These are phyloP conservation scores for Drosophila parvula DNA, from an alignment of 1,140 invertebrate genomes.

Conservation along the genomic window DNA sequence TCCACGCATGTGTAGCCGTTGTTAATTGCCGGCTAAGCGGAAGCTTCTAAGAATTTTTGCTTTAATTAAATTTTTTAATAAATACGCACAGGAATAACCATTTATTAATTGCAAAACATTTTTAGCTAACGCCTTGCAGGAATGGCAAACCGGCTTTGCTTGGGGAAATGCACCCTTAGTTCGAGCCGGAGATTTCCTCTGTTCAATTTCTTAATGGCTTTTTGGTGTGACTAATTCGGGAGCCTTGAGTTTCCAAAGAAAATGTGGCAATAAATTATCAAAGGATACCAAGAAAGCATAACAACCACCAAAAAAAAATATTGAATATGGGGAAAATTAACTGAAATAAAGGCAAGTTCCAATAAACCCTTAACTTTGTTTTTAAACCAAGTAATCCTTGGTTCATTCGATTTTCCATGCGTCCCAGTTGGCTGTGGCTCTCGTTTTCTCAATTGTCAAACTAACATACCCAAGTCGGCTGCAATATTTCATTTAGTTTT, in stretches of 20 bases:
- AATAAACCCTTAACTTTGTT: neutral
- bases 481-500: slow-evolving; percentile 59
- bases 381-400: neutral
- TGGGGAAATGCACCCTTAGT: slow-evolving; percentile 4
- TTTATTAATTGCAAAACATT: slow-evolving; percentile 40
- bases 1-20: slow-evolving; percentile 48
- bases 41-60: slow-evolving; percentile 55
- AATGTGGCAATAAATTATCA: slow-evolving; percentile 16
- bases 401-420: neutral
- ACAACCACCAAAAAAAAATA: slow-evolving; percentile 1
- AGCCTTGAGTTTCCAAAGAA: slow-evolving; percentile 18
- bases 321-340: no score
- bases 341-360: neutral
- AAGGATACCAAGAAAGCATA: neutral
- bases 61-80: slow-evolving; percentile 63
- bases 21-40: slow-evolving; percentile 55
- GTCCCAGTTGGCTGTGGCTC: slow-evolving; percentile 34
- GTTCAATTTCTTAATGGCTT: slow-evolving; percentile 34
- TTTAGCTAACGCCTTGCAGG: slow-evolving; percentile 34
- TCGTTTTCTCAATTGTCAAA: slow-evolving; percentile 14
- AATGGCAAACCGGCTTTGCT: slow-evolving; percentile 3
- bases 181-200: neutral
- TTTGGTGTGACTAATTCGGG: slow-evolving; percentile 34
- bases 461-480: neutral
- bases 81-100: slow-evolving; percentile 20